Percentiles rank a stretch among this genome's conserved stretches.
phyloP scores from a whole-genome alignment of 2,113 vertebrate species.

The Mesembrinibis cayennensis region DNA sequence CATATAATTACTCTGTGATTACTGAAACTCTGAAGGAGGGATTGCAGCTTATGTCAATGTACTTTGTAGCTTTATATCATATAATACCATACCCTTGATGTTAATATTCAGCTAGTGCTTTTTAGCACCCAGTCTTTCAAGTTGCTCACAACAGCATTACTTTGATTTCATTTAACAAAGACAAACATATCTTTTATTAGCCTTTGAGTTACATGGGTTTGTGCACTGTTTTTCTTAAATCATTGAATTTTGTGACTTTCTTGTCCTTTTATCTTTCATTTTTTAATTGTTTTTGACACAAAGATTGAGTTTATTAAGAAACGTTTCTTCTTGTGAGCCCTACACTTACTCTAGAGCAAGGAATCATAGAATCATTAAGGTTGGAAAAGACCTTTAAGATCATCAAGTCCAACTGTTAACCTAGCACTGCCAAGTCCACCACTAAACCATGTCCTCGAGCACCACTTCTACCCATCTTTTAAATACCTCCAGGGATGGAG shows the following conservation, averaged over 20 bases:
- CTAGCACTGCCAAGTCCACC: too few relatives aligned
- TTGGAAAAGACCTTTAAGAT: too few relatives aligned
- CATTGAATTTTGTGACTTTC: background rate
- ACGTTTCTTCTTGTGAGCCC: background rate
- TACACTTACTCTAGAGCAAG: background rate
- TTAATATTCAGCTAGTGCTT: background rate
- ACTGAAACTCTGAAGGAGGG: slow-evolving; percentile 13
- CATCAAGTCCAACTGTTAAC: too few relatives aligned
- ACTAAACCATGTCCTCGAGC: too few relatives aligned
- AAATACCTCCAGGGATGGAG: too few relatives aligned
- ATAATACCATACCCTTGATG: background rate
- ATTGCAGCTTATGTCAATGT: background rate
- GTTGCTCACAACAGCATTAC: background rate
- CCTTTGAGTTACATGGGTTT: background rate
- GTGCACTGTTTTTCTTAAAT: background rate
- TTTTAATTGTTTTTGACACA: background rate
- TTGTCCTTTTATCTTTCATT: background rate
- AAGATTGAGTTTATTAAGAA: background rate
- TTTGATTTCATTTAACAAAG: slow-evolving; percentile 9
- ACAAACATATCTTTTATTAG: background rate
- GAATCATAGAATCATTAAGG: too few relatives aligned
- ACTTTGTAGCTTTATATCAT: slow-evolving; percentile 22
- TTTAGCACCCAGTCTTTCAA: slow-evolving; percentile 16
- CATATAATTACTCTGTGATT: slow-evolving; percentile 29
- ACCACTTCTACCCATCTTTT: too few relatives aligned